These are phyloP conservation scores for Rhinoraja longicauda DNA, from an alignment of 2,797 vertebrate genomes.

Conservation along the genomic window DNA sequence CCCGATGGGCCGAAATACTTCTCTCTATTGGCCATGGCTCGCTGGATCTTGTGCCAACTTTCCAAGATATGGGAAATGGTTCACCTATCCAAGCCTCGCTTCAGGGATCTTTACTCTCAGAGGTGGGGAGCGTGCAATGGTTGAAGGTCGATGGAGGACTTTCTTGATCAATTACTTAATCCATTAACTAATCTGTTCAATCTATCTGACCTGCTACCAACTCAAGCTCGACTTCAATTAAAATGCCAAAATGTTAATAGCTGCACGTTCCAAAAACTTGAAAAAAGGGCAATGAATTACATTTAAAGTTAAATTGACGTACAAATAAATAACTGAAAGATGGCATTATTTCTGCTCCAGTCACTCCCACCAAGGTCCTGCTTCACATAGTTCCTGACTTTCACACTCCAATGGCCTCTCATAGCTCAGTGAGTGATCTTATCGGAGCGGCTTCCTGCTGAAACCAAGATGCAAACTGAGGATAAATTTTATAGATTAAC, in stretches of 20 bases:
- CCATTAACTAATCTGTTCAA: background rate
- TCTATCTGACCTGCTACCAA: background rate
- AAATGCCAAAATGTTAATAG: slow-evolving; percentile 12
- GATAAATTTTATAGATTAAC: background rate
- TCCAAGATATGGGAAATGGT: no score
- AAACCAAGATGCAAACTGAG: background rate
- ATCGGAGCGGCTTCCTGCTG: slow-evolving; percentile 9
- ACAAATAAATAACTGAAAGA: slow-evolving; percentile 4
- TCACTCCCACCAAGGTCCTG: background rate
- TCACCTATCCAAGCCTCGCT: no score
- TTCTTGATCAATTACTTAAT: no score
- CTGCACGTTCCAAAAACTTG: background rate
- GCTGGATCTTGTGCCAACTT: background rate
- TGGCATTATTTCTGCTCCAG: background rate
- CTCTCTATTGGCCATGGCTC: no score
- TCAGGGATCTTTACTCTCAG: no score
- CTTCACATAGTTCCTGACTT: background rate
- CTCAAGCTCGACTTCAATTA: background rate
- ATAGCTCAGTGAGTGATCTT: background rate
- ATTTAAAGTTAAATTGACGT: background rate
- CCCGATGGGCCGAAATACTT: no score
- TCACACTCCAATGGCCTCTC: background rate
- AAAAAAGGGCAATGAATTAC: background rate
- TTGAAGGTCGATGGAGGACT: no score
- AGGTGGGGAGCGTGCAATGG: no score